Base-by-base conservation (phyloP, 2,113 vertebrate species). In the Pangasianodon hypophthalmus region DNA sequence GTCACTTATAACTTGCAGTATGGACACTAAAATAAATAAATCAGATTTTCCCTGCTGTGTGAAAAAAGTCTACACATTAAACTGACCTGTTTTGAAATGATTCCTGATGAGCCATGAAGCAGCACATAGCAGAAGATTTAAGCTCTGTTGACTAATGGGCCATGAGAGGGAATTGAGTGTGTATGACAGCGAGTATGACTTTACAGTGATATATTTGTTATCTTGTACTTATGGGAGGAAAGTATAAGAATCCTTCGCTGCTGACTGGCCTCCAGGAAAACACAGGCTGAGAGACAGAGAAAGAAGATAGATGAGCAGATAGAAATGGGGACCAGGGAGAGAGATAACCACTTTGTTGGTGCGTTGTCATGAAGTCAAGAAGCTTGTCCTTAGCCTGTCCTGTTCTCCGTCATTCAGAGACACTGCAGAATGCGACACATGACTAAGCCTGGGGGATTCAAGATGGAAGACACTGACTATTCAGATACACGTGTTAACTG, bases 331-430 rank as follows among this genome's bases (percentile, higher is more conserved):
- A 52, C 52, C 46, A 69, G 54, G 62, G 32, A 46, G 41, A 79
- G 50, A 44, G 52, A 77, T 64, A 69, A 46, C 13, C 54, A 21
- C 24, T 52, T 32, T 69, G 75, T 46, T 54, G 52, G 62, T 46
- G 64, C 64, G 44, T 3, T 3, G 37, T 67, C 46, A 50, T 69
- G n/a, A 71, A 50, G 64, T 21, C 86, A 60, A 41, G 41, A 26
- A 58, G 71, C 71, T 60, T 87, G 73, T 87, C 73, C 50, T 29
- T 60, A 60, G 86, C 16, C 11, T 21, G 86, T 79, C 73, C 86
- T 46, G 52, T 37, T 26, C 54, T 79, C 67, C 2, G 46, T 60
- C 71, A 87, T 87, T 58, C 13, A 41, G 48, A 71, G 85, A 82
- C 80, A 60, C 82, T 58, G 52, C 32, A 10, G 54, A 84, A 44